Base-by-base conservation (phyloP, 1,140 invertebrate species). In the Drosophila ohnishii region DNA sequence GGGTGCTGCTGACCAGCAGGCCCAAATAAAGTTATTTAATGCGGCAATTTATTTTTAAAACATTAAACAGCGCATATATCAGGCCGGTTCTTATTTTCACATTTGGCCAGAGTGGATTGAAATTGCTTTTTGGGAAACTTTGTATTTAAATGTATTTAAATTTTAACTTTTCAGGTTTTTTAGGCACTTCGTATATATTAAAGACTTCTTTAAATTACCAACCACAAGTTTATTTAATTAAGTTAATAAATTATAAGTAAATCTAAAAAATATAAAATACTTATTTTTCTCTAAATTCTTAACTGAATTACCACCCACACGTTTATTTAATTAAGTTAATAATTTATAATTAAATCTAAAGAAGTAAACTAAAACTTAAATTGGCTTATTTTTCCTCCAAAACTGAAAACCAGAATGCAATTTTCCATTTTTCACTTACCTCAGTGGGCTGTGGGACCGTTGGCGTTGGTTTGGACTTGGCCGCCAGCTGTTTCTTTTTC, bases 1-100 rank as follows among this genome's bases (percentile, higher is more conserved):
- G 72, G 79, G 84, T 63, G 75, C 39, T 44, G 61, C 39, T 58
- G 61, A 74, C 59, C 80, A 59, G 48, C 75, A 44, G 69, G 62
- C 65, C 61, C 35, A 76, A 88, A 88, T 88, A 87, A 88, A 80
- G 84, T 83, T 86, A 80, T 88, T 87, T 87, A 87, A 87, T 87
- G 79, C 79, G 80, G 63, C 76, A 82, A 83, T 86, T 87, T 78
- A 84, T 85, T 80, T 76, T 76, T 73, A 85, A 74, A 82, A 74
- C 78, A 86, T 79, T 86, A 70, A 86, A 78, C 66, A 32, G 30
- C 34, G 32, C 39, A 14, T 58, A 58, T 71, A 25, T 35, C 32
- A 37, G 50, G 4, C 19, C 4, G 32, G 50, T 53, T 53, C 50
- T 53, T 53, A 53, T 37, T 53, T 53, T 53, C 50, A 14, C 50